These are phyloP conservation scores for Nomada flava DNA, from an alignment of 2,888 invertebrate species.

Conservation along the genomic window DNA sequence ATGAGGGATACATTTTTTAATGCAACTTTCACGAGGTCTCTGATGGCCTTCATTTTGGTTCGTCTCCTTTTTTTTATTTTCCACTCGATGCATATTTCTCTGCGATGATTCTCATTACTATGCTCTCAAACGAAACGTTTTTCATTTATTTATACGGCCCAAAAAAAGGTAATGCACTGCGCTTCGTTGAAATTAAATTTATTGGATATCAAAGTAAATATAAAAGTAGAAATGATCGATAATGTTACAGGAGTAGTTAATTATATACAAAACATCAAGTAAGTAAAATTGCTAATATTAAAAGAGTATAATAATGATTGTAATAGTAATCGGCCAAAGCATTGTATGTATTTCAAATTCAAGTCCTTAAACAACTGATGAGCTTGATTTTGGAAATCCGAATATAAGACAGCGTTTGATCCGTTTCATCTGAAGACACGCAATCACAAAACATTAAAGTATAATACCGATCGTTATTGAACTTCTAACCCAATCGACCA, in stretches of 20 bases:
- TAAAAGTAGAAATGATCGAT: too few relatives aligned
- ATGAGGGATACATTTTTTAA: constrained; percentile 9
- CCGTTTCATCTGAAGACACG: not conserved
- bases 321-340: too few relatives aligned
- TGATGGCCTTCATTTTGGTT: not conserved
- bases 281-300: too few relatives aligned
- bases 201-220: too few relatives aligned
- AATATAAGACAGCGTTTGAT: not conserved
- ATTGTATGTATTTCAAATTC: not conserved
- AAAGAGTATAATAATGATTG: too few relatives aligned
- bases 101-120: not conserved
- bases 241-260: too few relatives aligned
- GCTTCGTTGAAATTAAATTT: not conserved
- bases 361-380: not conserved
- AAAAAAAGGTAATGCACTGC: not conserved
- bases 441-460: not conserved
- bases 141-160: not conserved
- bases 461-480: not conserved
- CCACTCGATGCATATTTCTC: not conserved
- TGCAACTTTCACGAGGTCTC: not conserved
- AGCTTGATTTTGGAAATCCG: constrained; percentile 6
- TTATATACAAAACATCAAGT: too few relatives aligned
- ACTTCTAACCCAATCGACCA: not conserved
- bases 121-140: not conserved
- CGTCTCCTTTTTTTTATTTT: not conserved